phyloP scores from a whole-genome alignment of 2,888 invertebrate genomes.

The Hyalella azteca region DNA sequence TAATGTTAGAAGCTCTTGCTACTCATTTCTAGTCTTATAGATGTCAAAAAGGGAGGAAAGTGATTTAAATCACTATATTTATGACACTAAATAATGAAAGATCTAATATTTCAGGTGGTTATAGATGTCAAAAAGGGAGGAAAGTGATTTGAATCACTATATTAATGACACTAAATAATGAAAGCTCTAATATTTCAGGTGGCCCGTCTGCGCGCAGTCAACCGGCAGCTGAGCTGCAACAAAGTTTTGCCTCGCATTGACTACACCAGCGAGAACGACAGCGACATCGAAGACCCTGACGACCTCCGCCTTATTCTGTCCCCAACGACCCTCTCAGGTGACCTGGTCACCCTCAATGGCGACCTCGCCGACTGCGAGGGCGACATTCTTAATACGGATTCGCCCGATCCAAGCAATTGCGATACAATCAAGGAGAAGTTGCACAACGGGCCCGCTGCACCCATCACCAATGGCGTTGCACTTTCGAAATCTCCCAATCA shows the following conservation, averaged over 20 bases:
- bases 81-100: no score
- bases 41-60: no score
- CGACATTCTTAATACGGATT: neutral
- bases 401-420: neutral
- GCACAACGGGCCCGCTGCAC: neutral
- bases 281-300: conserved; percentile 36
- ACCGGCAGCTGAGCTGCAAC: conserved; percentile 46
- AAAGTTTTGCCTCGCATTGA: conserved; percentile 3
- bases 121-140: no score
- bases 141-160: no score
- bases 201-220: conserved; percentile 52
- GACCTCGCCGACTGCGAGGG: conserved; percentile 14
- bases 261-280: conserved; percentile 40
- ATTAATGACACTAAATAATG: no score
- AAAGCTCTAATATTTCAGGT: conserved; percentile 43
- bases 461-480: neutral
- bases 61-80: no score
- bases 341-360: neutral
- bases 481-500: neutral
- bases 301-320: conserved; percentile 16
- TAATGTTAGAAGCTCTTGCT: no score
- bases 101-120: no score
- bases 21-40: no score
- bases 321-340: conserved; percentile 38
- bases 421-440: neutral